phyloP scores from a whole-genome alignment of 2,113 vertebrate species.

The Clupea harengus region DNA sequence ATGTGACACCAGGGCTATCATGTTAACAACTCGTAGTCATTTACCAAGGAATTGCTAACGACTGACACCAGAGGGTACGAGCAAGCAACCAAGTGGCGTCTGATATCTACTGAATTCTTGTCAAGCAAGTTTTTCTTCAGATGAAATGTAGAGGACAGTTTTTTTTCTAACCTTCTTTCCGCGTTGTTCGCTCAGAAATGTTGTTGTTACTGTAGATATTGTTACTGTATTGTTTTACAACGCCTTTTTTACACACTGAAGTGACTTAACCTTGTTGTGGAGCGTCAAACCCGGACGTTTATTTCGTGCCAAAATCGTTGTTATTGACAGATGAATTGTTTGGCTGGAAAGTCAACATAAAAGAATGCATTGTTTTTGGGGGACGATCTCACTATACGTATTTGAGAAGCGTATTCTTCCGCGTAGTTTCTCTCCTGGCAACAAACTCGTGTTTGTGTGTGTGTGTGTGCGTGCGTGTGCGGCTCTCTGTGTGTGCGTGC shows the following conservation, averaged over 20 bases:
- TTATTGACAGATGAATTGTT: not conserved
- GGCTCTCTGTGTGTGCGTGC: not conserved
- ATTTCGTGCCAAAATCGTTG: not conserved
- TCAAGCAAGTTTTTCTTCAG: slow-evolving; percentile 20
- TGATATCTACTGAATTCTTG: slow-evolving; percentile 11
- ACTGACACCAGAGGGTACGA: slow-evolving; percentile 30
- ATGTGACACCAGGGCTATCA: not conserved
- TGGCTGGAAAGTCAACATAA: not conserved
- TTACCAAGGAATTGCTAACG: slow-evolving; percentile 4
- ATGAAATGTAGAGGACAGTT: not conserved
- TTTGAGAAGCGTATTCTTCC: slow-evolving; percentile 11
- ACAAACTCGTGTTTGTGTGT: not conserved
- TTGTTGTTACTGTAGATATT: not conserved
- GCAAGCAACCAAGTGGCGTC: not conserved
- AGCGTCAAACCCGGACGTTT: not conserved
- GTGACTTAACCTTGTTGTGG: not conserved
- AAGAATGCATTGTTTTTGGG: not conserved
- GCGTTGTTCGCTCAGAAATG: not conserved
- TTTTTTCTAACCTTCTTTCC: not conserved
- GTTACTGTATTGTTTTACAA: not conserved
- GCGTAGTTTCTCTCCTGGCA: slow-evolving; percentile 36
- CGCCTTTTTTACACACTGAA: not conserved
- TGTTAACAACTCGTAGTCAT: slow-evolving; percentile 9
- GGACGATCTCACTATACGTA: not conserved
- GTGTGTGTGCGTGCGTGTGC: not conserved